Conservation (phyloP, 2,797 vertebrate species). For the Microhierax caerulescens region DNA sequence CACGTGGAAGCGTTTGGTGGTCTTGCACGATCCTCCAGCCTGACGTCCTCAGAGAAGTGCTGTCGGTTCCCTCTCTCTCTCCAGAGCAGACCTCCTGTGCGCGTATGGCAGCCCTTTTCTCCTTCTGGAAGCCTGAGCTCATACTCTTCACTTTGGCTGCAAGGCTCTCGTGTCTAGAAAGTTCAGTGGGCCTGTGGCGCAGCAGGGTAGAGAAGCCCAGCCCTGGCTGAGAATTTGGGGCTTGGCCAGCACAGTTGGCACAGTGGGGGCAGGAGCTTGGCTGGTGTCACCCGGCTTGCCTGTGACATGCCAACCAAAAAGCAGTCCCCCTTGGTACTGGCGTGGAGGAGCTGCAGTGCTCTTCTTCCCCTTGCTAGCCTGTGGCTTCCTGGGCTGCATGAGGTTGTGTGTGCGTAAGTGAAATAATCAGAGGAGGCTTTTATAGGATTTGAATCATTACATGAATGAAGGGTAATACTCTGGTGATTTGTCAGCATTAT, state of each 20-base stretch:
- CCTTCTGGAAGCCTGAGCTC: background rate
- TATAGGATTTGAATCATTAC: constrained; percentile 57
- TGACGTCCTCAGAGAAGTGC: background rate
- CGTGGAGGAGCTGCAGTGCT: background rate
- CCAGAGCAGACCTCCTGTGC: background rate
- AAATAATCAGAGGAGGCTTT: constrained; percentile 33
- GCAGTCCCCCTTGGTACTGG: background rate
- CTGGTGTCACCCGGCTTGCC: background rate
- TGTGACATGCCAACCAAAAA: background rate
- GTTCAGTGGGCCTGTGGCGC: background rate
- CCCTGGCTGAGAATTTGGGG: background rate
- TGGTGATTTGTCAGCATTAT: constrained; percentile 67
- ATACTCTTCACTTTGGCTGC: background rate
- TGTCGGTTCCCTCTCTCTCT: background rate
- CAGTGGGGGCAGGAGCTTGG: background rate
- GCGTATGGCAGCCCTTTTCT: background rate
- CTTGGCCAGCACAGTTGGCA: background rate
- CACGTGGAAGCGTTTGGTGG: background rate
- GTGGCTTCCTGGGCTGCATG: background rate
- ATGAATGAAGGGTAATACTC: constrained; percentile 59
- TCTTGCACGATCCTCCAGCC: background rate
- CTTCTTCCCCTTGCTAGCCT: background rate
- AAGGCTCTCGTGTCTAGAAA: background rate
- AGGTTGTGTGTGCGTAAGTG: background rate
- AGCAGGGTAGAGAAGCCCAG: background rate